phyloP scores from a whole-genome alignment of 2,113 vertebrate species.

The Eubucco bourcierii region DNA sequence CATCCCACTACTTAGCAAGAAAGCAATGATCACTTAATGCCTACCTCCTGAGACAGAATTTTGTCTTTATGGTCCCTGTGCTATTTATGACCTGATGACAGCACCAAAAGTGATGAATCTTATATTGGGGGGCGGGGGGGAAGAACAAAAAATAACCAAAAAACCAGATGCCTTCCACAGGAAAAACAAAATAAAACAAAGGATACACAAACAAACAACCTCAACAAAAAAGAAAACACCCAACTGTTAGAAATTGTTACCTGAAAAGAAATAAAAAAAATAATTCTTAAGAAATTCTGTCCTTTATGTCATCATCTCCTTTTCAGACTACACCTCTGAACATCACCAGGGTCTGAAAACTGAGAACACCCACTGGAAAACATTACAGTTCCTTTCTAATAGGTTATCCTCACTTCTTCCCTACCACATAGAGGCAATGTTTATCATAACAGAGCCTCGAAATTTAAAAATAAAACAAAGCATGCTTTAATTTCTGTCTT shows the following conservation, averaged over 20 bases:
- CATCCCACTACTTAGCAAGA: not conserved
- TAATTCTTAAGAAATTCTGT: not conserved
- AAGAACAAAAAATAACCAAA: not conserved
- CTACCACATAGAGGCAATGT: fast-evolving
- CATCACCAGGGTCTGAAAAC: not conserved
- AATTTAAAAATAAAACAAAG: not conserved
- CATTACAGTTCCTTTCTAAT: not conserved
- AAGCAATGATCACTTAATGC: not conserved
- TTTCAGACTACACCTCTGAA: not conserved
- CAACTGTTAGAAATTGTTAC: not conserved
- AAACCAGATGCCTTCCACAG: not conserved
- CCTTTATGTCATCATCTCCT: not conserved
- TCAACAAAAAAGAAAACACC: too few relatives aligned
- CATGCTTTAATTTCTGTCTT: not conserved
- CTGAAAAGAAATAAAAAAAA: not conserved
- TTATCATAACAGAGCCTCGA: not conserved
- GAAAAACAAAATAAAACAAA: not conserved
- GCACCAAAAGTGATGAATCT: not conserved
- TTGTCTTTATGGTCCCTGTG: not conserved
- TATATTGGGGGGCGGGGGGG: not conserved
- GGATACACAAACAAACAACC: too few relatives aligned
- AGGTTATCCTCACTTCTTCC: not conserved
- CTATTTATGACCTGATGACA: fast-evolving
- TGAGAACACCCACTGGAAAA: not conserved
- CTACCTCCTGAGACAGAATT: not conserved